phyloP scores from a whole-genome alignment of 2,113 vertebrate species.

The Anarrhichthys ocellatus region DNA sequence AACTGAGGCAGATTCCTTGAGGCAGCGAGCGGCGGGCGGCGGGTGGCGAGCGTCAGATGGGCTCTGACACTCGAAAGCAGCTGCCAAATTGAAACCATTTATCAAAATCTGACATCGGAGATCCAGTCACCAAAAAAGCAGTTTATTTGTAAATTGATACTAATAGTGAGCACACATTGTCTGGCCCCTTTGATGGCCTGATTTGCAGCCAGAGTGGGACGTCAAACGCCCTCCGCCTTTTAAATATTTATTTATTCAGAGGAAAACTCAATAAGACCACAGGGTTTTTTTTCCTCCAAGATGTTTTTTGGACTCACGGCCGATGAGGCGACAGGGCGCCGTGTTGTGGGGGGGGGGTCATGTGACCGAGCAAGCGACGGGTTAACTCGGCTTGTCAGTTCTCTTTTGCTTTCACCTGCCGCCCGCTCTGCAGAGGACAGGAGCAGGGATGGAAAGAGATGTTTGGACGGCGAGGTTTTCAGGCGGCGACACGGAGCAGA shows the following conservation, averaged over 20 bases:
- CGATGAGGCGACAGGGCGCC: conserved; percentile 19
- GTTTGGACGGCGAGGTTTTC: not conserved
- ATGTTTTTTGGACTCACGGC: not conserved
- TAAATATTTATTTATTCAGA: conserved; percentile 83
- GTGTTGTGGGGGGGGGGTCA: conserved; percentile 1
- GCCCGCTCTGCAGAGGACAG: not conserved
- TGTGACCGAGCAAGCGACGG: conserved; percentile 48
- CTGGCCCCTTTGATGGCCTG: conserved; percentile 73
- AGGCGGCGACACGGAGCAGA: conserved; percentile 24
- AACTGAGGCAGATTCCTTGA: conserved; percentile 84
- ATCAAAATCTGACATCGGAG: conserved; percentile 86
- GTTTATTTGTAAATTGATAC: conserved; percentile 87
- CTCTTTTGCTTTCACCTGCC: conserved; percentile 65
- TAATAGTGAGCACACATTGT: conserved; percentile 82
- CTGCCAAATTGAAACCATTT: conserved; percentile 89
- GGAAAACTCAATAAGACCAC: conserved; percentile 79
- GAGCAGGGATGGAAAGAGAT: conserved; percentile 17
- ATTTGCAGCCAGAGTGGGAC: conserved; percentile 68
- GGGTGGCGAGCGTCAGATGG: conserved; percentile 76
- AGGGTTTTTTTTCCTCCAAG: conserved; percentile 20
- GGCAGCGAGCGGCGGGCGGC: conserved; percentile 74
- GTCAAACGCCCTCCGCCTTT: conserved; percentile 50
- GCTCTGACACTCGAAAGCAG: conserved; percentile 84
- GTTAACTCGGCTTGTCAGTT: conserved; percentile 72
- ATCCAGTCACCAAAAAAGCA: conserved; percentile 83